These are phyloP conservation scores for Meles meles DNA, from an alignment of 2,113 vertebrate species.

Conservation along the genomic window DNA sequence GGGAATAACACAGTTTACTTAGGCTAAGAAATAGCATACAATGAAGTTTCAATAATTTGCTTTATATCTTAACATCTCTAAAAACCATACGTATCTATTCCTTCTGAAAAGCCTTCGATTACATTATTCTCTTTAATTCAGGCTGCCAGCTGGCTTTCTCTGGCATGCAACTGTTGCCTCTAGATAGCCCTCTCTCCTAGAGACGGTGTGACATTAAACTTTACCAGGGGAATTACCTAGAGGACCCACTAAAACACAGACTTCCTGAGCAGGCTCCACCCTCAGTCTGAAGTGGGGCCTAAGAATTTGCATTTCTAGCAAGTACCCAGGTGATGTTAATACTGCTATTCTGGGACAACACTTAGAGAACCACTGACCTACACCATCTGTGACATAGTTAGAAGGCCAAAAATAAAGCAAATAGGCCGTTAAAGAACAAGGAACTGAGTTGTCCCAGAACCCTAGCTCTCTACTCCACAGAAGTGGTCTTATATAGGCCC, in stretches of 20 bases:
- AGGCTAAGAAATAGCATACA: neutral
- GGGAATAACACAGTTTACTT: neutral
- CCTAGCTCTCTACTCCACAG: neutral
- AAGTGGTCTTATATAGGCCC: neutral
- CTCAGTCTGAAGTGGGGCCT: neutral
- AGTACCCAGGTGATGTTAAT: neutral
- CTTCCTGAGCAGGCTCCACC: neutral
- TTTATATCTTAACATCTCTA: neutral
- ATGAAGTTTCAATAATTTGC: neutral
- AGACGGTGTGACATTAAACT: neutral
- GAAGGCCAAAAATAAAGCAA: slow-evolving; percentile 18
- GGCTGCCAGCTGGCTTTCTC: neutral
- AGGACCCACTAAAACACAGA: neutral
- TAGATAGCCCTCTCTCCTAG: neutral
- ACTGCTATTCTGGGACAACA: neutral
- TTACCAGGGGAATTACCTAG: neutral
- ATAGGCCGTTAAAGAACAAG: neutral
- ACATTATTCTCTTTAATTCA: neutral
- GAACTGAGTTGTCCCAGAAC: neutral
- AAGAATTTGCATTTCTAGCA: neutral
- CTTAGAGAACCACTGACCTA: slow-evolving; percentile 7
- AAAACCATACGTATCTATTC: neutral
- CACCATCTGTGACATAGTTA: slow-evolving; percentile 14
- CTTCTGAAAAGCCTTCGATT: neutral
- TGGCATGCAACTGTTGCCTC: neutral